Conservation (phyloP, 1,140 invertebrate species). For the Drosophila mojavensis region DNA sequence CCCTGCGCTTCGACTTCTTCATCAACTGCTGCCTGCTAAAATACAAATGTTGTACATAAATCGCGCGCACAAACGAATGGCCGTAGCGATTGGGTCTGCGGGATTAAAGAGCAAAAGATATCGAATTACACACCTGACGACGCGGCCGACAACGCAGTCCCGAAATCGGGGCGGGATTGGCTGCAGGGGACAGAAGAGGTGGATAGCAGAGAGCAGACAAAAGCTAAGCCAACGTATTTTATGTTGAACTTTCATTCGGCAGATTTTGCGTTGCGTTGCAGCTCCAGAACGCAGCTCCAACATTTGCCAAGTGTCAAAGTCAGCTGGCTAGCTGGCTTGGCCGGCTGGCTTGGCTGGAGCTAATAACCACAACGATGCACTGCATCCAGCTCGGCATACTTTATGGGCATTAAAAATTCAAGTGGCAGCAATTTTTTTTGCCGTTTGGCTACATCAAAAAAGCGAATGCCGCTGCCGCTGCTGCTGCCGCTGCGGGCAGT, state of each 20-base stretch:
- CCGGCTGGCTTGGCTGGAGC: slow-evolving; percentile 16
- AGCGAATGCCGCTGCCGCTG: slow-evolving; percentile 59
- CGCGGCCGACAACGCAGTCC: slow-evolving; percentile 21
- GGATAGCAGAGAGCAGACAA: slow-evolving; percentile 41
- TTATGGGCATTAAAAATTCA: slow-evolving; percentile 84
- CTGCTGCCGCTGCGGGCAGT: slow-evolving; percentile 53
- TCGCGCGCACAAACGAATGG: slow-evolving; percentile 81
- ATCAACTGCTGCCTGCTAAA: slow-evolving; percentile 32
- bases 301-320: slow-evolving; percentile 68
- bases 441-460: slow-evolving; percentile 81
- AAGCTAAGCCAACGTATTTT: slow-evolving; percentile 79
- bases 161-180: not conserved
- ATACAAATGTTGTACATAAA: slow-evolving; percentile 82
- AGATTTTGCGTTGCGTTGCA: slow-evolving; percentile 33
- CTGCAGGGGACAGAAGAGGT: no score
- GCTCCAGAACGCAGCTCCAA: slow-evolving; percentile 22
- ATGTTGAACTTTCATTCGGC: slow-evolving; percentile 76
- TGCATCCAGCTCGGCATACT: slow-evolving; percentile 77
- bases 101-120: slow-evolving; percentile 83
- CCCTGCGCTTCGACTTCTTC: not conserved
- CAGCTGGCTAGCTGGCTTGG: slow-evolving; percentile 33
- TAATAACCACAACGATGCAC: slow-evolving; percentile 55
- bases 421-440: slow-evolving; percentile 83
- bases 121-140: slow-evolving; percentile 84
- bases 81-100: slow-evolving; percentile 60